A percentile compares a stretch with the other conserved stretches of the same genome.
These are phyloP conservation scores for Cordilura impudica DNA, from an alignment of 2,888 invertebrate genomes.

Conservation along the genomic window DNA sequence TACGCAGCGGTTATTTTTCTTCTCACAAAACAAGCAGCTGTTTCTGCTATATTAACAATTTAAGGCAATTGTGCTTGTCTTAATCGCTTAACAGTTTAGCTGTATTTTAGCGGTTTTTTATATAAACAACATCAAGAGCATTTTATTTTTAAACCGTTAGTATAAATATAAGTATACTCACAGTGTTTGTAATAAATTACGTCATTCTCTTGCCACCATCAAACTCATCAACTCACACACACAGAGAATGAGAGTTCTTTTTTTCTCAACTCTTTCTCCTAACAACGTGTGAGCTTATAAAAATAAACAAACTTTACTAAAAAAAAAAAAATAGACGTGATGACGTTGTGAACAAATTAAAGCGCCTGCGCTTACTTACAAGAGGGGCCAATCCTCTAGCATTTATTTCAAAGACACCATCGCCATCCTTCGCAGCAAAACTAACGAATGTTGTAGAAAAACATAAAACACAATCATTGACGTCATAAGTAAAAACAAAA, in stretches of 20 bases:
- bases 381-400: slow-evolving; percentile 53
- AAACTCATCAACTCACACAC: slow-evolving; percentile 23
- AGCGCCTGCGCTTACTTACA: slow-evolving; percentile 54
- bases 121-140: too few species aligned
- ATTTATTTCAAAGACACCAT: slow-evolving; percentile 5
- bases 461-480: slow-evolving; percentile 50
- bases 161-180: too few species aligned
- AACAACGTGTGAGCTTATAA: slow-evolving; percentile 23
- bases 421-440: slow-evolving; percentile 17
- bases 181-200: slow-evolving; percentile 66
- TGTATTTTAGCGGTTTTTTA: too few species aligned
- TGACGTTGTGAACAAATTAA: slow-evolving; percentile 48
- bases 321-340: slow-evolving; percentile 19
- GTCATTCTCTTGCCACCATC: slow-evolving; percentile 70
- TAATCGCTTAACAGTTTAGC: too few species aligned
- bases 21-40: too few species aligned
- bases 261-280: not conserved
- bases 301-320: slow-evolving; percentile 41
- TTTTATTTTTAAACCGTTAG: too few species aligned
- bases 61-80: too few species aligned
- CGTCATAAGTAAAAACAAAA: slow-evolving; percentile 30
- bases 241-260: slow-evolving; percentile 42
- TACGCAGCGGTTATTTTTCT: too few species aligned
- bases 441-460: slow-evolving; percentile 16
- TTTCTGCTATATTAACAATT: too few species aligned